Base-by-base conservation (phyloP, 2,888 invertebrate genomes). In the Lingula anatina region DNA sequence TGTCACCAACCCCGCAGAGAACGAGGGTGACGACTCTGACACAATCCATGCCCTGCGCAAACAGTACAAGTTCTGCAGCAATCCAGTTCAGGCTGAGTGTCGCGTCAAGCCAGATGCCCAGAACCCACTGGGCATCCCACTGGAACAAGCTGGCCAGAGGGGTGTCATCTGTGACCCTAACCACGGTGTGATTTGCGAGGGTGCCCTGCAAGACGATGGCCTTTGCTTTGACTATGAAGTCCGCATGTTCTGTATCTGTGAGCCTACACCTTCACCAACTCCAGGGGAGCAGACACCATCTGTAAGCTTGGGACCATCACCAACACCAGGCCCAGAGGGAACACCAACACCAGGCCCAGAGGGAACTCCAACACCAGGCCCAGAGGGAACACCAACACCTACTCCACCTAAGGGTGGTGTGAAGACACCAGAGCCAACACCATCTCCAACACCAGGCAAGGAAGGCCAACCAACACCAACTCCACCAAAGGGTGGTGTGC, bases 311-410 rank as follows among this genome's bases (percentile, higher is more conserved):
- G 31, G 9, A 9, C 31, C 42, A 5, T 36, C 42, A 24, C 31
- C 40, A 3, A 48, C 50, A 3, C 41, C 43, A 9, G 38, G 42
- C 5, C 39, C 47, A 21, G 38, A 31, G 15, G 24, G 35, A 25
- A 12, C 21, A 49, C 44, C 44, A 2, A 45, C 44, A 3, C 40
- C 41, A 31, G 36, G 24, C n/a, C 49, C 49, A 39, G 40, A 42
- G 38, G 27, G 40, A n/a, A 39, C 31, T 20, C 52, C 52, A 50
- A 42, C 38, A 7, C 28, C 44, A n/a, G 42, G 46, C 1, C 43
- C 50, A 15, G 50, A 49, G 37, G 36, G 45, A 25, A 44, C 47
- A 9, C 57, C 59, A 24, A 61, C 61, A 40, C 28, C 51, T 3
- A 31, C 31, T 15, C 9, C 9, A 15, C 31, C 9, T 12, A 31